phyloP scores from a whole-genome alignment of 2,113 vertebrate species.

The Labeo rohita region DNA sequence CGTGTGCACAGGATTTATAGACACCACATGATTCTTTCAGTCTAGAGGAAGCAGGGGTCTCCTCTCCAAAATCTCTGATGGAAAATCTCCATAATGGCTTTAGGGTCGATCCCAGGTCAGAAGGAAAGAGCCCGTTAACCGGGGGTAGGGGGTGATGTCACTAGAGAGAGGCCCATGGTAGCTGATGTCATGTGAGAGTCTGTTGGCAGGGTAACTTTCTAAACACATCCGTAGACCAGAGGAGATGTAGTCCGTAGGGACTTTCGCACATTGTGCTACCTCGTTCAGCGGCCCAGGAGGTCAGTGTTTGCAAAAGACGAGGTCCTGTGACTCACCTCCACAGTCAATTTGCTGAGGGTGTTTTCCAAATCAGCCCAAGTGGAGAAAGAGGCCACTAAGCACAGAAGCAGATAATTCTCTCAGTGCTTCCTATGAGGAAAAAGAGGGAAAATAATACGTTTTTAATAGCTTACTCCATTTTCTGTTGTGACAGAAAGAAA shows the following conservation, averaged over 20 bases:
- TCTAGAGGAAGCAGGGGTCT: slow-evolving; percentile 63
- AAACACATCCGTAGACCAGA: slow-evolving; percentile 58
- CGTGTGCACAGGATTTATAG: slow-evolving; percentile 65
- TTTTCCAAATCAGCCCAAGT: slow-evolving; percentile 48
- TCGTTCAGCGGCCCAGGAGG: slow-evolving; percentile 27
- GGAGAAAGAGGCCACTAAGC: slow-evolving; percentile 19
- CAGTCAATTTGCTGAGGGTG: slow-evolving; percentile 45
- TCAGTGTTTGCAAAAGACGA: slow-evolving; percentile 39
- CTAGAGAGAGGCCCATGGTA: slow-evolving; percentile 52
- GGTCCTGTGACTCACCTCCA: slow-evolving; percentile 44
- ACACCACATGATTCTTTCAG: slow-evolving; percentile 63
- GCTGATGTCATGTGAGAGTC: slow-evolving; percentile 55
- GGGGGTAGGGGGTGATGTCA: slow-evolving; percentile 59
- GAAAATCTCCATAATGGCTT: slow-evolving; percentile 57
- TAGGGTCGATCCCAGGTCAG: slow-evolving; percentile 46
- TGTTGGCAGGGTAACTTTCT: slow-evolving; percentile 50
- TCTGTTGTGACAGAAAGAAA: background rate
- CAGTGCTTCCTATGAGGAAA: background rate
- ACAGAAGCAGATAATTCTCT: slow-evolving; percentile 21
- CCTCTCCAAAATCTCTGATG: slow-evolving; percentile 59
- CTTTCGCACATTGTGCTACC: slow-evolving; percentile 41
- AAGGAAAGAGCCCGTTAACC: slow-evolving; percentile 43
- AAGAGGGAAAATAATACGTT: background rate
- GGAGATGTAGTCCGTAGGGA: slow-evolving; percentile 37
- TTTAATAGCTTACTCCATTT: background rate